Evolutionary conservation across 2,113 vertebrate species (phyloP), one percentile per base, ranked within the genome.

Genomic region (Turnix velox): DNA sequence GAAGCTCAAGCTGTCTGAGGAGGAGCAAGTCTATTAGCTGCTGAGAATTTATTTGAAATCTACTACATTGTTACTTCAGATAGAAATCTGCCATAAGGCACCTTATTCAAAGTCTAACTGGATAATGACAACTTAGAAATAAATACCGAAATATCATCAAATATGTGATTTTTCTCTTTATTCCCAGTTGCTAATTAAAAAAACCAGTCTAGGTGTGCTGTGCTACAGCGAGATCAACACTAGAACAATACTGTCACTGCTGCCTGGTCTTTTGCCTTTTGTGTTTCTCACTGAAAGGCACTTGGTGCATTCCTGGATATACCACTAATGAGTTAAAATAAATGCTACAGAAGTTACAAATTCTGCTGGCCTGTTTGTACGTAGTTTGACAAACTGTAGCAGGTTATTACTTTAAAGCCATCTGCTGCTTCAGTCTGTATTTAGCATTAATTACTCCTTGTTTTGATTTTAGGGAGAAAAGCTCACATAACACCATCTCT

Each of bases 381-480:
- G 45, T 49, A 74, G 81, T 24, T 95, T 68, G 66, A 89, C 80
- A 94, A 97, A 95, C 20, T 10, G 57, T 81, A 79, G 85, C 65
- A 84, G 79, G 73, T 93, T 95, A 90, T 72, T 88, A 87, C 74
- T 93, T 95, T 69, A 69, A 93, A 96, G 88, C 59, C 54, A 91
- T 85, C 86, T 92, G 79, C 79, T 78, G 35, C 58, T 88, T 92
- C 89, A 90, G 4, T 91, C 86, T 93, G 35, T 94, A 92, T 91
- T 93, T 92, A 95, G 42, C 78, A 80, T 88, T 95, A 93, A 96
- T 94, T 90, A 90, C 85, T 92, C 43, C 76, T 78, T 78, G 63
- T 88, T 95, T 92, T 87, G 49, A 89, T 95, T 73, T 77, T 75
- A 11, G 46, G 65, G 55, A 77, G 24, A 67, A 84, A 91, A 84